phyloP scores from a whole-genome alignment of 2,888 invertebrate species.

The Xestoiulus laeticollis region DNA sequence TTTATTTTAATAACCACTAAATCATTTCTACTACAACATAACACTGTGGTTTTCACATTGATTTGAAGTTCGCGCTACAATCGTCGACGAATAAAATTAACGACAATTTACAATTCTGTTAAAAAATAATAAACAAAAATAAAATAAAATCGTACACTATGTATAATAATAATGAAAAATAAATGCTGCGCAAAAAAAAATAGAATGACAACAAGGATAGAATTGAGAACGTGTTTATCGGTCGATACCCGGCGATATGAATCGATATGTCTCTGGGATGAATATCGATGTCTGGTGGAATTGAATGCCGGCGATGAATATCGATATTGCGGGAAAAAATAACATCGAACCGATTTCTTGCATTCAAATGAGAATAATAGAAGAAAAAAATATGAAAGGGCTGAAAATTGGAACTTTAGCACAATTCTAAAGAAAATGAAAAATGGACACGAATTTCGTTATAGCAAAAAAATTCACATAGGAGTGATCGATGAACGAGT shows the following conservation, averaged over 20 bases:
- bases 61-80: conserved; percentile 35
- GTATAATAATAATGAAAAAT: conserved; percentile 36
- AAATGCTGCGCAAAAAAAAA: neutral
- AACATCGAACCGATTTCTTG: neutral
- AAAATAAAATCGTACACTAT: conserved; percentile 25
- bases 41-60: conserved; percentile 43
- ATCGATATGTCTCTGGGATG: no score
- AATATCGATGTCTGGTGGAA: neutral
- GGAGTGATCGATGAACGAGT: no score
- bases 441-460: neutral
- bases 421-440: neutral
- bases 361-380: neutral
- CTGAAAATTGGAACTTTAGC: neutral
- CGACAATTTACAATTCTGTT: conserved; percentile 22
- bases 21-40: conserved; percentile 50
- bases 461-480: no score
- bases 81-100: conserved; percentile 46
- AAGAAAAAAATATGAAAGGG: neutral
- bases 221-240: neutral
- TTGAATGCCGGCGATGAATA: neutral
- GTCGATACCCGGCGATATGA: no score
- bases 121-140: neutral
- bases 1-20: conserved; percentile 51
- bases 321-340: neutral
- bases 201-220: neutral